Evolutionary conservation across 2,888 invertebrate species (phyloP), one percentile per base, ranked within the genome.

Genomic region (Blera fallax): DNA sequence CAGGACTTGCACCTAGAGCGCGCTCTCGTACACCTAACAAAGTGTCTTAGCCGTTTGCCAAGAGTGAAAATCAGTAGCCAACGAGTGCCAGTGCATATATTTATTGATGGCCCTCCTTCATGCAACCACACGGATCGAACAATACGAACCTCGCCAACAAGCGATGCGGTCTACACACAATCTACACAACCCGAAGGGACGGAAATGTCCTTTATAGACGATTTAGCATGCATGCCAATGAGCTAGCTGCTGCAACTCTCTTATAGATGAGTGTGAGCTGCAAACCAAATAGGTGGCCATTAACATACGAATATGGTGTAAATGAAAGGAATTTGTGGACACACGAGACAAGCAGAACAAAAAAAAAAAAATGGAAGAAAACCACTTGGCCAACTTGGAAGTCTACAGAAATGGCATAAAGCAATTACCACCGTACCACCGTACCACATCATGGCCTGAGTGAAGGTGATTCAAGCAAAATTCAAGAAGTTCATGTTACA

Each of bases 291-390:
- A 77, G 85, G 56, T 81, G 81, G 65, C 81, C 81, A 85, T 85
- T 85, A 85, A 85, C 85, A 85, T 85, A 85, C 85, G 85, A 85
- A 85, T 85, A 85, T 81, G 85, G 85, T 85, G 85, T 81, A 77
- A 85, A 85, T 85, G 76, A 85, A 85, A 85, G 76, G 85, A 85
- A 85, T 85, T 76, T 80, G 76, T 77, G 81, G 72, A 85, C 81
- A 85, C 64, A 76, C 70, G 65, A 72, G 72, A 54, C 64, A 58
- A 76, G 54, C 21, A 24, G 27, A 64, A 34, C 48, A 29, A 45
- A 48, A 24, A 40, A n/a, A 8, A 32, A 18, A 14, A 11, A 40
- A 11, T 1, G 11, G 14, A 52, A 34, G 14, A 52, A 48, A 40
- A 27, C 58, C 52, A 78, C 70, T 79, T 72, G 62, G 37, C 45